Percentiles rank a stretch among this genome's conserved stretches.
These are phyloP conservation scores for Ammodytes dubius DNA, from an alignment of 2,113 vertebrate species.

Conservation along the genomic window DNA sequence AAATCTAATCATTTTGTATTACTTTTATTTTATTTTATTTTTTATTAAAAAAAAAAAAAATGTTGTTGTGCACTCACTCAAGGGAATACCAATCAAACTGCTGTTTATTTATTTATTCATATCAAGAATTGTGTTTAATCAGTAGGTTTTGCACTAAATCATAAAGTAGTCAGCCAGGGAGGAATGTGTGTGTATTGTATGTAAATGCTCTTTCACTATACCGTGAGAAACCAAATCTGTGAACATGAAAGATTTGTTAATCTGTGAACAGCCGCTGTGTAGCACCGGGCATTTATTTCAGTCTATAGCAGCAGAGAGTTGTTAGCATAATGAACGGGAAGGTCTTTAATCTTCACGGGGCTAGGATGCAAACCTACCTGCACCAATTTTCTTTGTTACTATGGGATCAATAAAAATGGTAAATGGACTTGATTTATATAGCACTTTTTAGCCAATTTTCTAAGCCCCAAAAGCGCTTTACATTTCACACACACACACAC, in stretches of 20 bases:
- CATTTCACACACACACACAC: too few relatives aligned
- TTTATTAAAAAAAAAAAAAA: too few relatives aligned
- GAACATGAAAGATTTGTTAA: conserved; percentile 4
- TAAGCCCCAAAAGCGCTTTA: too few relatives aligned
- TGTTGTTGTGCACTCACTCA: too few relatives aligned
- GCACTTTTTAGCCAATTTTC: too few relatives aligned
- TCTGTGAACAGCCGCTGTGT: conserved; percentile 1
- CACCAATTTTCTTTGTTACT: conserved; percentile 1
- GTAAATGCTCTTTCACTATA: neutral
- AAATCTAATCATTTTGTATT: too few relatives aligned
- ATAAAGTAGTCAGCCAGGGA: neutral
- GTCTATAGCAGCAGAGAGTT: neutral
- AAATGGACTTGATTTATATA: too few relatives aligned
- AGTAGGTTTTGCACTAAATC: neutral
- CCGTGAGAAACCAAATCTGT: neutral
- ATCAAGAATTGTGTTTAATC: neutral
- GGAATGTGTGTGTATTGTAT: conserved; percentile 5
- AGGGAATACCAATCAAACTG: too few relatives aligned
- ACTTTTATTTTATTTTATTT: too few relatives aligned
- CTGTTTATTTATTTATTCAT: too few relatives aligned
- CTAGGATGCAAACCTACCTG: conserved; percentile 5
- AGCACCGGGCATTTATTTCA: neutral
- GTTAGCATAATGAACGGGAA: conserved; percentile 5
- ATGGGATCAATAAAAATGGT: neutral
- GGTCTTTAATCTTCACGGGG: neutral